phyloP scores from a whole-genome alignment of 2,888 invertebrate species.

The Parapristionchus giblindavisi region DNA sequence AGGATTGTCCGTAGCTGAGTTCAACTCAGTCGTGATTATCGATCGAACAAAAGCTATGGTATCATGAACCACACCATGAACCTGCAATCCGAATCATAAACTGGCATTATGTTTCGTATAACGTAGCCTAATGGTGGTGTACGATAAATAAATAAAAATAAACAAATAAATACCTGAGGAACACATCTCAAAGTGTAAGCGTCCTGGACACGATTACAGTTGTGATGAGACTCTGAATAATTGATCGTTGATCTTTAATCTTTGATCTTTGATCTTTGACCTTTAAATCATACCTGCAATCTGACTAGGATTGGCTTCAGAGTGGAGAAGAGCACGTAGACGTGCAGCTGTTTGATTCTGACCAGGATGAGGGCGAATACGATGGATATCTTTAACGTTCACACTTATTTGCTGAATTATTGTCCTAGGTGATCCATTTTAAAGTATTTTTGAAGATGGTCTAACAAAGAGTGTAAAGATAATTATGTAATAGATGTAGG shows the following conservation, averaged over 20 bases:
- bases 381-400: slow-evolving; percentile 76
- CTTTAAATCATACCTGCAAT: slow-evolving; percentile 75
- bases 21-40: slow-evolving; percentile 77
- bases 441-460: neutral
- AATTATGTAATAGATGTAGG: too few relatives aligned
- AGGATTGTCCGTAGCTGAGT: slow-evolving; percentile 73
- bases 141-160: neutral
- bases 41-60: slow-evolving; percentile 77
- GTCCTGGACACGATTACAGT: slow-evolving; percentile 78
- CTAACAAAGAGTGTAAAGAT: too few relatives aligned
- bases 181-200: slow-evolving; percentile 78
- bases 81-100: slow-evolving; percentile 67
- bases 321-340: slow-evolving; percentile 76
- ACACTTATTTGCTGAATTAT: too few relatives aligned
- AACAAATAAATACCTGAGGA: slow-evolving; percentile 71
- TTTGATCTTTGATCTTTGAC: neutral
- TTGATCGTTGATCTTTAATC: slow-evolving; percentile 1
- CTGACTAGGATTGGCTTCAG: slow-evolving; percentile 77
- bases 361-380: slow-evolving; percentile 77
- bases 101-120: neutral
- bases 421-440: neutral
- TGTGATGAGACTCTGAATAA: slow-evolving; percentile 76
- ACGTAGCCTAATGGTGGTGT: neutral
- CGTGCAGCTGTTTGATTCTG: slow-evolving; percentile 76
- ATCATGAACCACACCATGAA: slow-evolving; percentile 78